Conservation (phyloP, 53 echinoderm and acorn worm species). For the Apostichopus leukothele region DNA sequence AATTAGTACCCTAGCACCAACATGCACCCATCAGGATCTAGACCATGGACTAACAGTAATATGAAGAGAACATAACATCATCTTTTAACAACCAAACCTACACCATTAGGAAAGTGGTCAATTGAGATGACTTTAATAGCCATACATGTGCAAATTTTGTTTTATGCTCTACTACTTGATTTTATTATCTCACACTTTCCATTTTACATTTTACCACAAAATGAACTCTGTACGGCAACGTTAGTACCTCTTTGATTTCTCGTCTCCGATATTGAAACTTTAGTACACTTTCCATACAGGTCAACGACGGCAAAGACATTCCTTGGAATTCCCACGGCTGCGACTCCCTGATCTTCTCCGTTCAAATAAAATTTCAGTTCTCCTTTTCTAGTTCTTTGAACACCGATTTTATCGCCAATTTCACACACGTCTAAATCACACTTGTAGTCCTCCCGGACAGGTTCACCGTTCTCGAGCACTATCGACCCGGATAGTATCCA, state of each 20-base stretch:
- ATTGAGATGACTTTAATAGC: too few species aligned
- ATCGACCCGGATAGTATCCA: constrained; percentile 94
- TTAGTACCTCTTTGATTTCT: constrained; percentile 54
- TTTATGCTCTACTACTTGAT: too few species aligned
- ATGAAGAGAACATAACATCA: too few species aligned
- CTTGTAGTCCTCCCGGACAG: constrained; percentile 82
- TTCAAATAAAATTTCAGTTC: constrained; percentile 85
- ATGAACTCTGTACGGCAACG: neutral
- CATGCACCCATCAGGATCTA: too few species aligned
- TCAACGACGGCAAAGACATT: constrained; percentile 86
- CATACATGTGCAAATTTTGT: too few species aligned
- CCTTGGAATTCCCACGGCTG: constrained; percentile 65
- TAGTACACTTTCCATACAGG: constrained; percentile 95
- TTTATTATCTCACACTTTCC: too few species aligned
- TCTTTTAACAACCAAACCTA: too few species aligned
- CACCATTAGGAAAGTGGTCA: too few species aligned
- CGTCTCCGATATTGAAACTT: constrained; percentile 69
- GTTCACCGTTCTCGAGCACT: constrained; percentile 80
- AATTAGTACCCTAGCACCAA: too few species aligned
- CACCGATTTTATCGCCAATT: constrained; percentile 83
- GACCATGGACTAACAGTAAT: too few species aligned
- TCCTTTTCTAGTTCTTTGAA: constrained; percentile 73
- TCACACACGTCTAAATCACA: constrained; percentile 79
- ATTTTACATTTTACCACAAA: neutral
- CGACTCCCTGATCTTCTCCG: constrained; percentile 79